These are phyloP conservation scores for Drosophila neocordata DNA, from an alignment of 1,140 invertebrate species.

Conservation along the genomic window DNA sequence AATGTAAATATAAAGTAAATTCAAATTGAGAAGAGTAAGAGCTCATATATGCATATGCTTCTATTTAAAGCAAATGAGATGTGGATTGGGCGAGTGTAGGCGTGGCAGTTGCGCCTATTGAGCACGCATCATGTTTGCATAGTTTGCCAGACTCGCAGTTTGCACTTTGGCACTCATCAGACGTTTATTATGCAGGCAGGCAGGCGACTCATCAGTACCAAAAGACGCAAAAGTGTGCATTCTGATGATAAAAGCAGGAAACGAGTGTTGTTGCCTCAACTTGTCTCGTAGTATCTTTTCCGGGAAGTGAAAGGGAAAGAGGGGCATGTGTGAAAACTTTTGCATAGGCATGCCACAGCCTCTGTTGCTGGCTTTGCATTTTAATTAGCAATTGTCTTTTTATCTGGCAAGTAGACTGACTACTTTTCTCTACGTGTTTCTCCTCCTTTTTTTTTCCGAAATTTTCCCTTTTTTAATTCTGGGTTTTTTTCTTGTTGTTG, in stretches of 20 bases:
- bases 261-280: conserved; percentile 11
- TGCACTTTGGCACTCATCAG: conserved; percentile 37
- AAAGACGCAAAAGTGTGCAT: conserved; percentile 36
- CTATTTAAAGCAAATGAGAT: conserved; percentile 53
- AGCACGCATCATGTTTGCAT: conserved; percentile 61
- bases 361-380: conserved; percentile 59
- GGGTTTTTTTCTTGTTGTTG: no score
- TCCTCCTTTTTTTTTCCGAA: conserved; percentile 3
- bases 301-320: no score
- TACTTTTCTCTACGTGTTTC: neutral
- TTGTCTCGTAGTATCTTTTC: neutral
- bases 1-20: conserved; percentile 39
- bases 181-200: conserved; percentile 56
- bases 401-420: conserved; percentile 1
- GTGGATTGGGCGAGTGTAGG: neutral
- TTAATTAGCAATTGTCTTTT: conserved; percentile 61
- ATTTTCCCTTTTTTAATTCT: no score
- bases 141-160: conserved; percentile 42
- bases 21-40: conserved; percentile 14
- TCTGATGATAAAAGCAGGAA: conserved; percentile 45
- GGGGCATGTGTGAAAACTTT: conserved; percentile 49
- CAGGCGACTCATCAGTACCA: conserved; percentile 17
- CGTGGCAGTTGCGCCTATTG: conserved; percentile 46
- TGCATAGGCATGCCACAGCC: conserved; percentile 28
- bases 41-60: conserved; percentile 21